Evolutionary conservation across 2,888 invertebrate genomes (phyloP).

Genomic region (Calliopum simillimum): DNA sequence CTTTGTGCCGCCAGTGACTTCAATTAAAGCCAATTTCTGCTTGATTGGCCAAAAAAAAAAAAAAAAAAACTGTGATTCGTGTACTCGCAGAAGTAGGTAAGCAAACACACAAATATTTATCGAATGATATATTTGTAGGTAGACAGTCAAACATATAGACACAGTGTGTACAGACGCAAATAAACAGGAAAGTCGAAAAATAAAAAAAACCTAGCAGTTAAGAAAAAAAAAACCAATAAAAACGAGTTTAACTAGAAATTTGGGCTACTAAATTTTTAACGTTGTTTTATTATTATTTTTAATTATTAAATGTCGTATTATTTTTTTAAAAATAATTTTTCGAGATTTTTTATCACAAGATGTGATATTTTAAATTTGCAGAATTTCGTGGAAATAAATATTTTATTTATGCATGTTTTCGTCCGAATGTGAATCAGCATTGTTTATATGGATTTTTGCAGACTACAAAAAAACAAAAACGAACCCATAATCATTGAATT

Average conservation of each 20-base stretch:
- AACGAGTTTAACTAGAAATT: slow-evolving; percentile 36
- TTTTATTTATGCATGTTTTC: neutral
- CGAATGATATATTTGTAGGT: no score
- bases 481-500: no score
- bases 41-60: slow-evolving; percentile 25
- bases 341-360: neutral
- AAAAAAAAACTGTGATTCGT: neutral
- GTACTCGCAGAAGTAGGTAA: no score
- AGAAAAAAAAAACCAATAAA: slow-evolving; percentile 6
- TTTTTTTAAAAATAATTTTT: neutral
- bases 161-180: neutral
- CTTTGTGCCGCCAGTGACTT: neutral
- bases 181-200: slow-evolving; percentile 24
- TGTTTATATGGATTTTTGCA: no score
- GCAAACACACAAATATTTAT: no score
- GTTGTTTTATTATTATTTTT: slow-evolving; percentile 14
- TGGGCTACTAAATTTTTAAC: slow-evolving; percentile 37
- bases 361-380: slow-evolving; percentile 4
- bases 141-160: no score
- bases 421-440: neutral
- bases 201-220: slow-evolving; percentile 21
- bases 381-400: no score
- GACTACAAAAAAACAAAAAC: no score
- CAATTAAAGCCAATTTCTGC: slow-evolving; percentile 15
- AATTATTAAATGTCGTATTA: slow-evolving; percentile 2